Conservation (phyloP, 2,888 invertebrate genomes). For the Athalia cordata region DNA sequence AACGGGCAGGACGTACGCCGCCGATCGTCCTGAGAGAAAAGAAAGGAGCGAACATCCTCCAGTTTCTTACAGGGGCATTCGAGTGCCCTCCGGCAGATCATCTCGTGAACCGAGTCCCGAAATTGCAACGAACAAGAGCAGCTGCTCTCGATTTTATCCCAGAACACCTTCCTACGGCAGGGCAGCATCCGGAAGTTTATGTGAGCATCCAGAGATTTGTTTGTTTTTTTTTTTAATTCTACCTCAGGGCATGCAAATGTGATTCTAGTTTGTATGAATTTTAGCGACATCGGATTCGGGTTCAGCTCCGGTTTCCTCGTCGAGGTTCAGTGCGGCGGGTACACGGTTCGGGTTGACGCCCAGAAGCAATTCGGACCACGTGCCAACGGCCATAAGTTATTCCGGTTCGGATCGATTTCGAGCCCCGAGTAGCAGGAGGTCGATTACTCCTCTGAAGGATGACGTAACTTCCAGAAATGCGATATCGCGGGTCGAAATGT, state of each 20-base stretch:
- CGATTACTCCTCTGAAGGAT: constrained; percentile 43
- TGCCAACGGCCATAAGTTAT: constrained; percentile 57
- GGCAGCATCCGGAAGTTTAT: constrained; percentile 53
- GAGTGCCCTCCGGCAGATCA: constrained; percentile 65
- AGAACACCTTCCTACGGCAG: constrained; percentile 61
- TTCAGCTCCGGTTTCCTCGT: constrained; percentile 58
- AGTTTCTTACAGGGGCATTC: constrained; percentile 73
- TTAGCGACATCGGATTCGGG: constrained; percentile 61
- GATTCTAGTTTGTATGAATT: constrained; percentile 34
- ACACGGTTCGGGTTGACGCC: constrained; percentile 56
- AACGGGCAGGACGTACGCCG: constrained; percentile 60
- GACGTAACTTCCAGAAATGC: constrained; percentile 53
- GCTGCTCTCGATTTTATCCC: constrained; percentile 51
- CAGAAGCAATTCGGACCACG: constrained; percentile 55
- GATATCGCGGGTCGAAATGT: constrained; percentile 7
- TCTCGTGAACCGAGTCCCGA: constrained; percentile 78
- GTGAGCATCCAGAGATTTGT: constrained; percentile 48
- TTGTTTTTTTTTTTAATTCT: neutral
- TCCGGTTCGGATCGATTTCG: constrained; percentile 62
- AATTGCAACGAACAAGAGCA: constrained; percentile 60
- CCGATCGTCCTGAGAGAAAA: constrained; percentile 68
- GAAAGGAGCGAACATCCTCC: constrained; percentile 72
- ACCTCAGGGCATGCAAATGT: constrained; percentile 4
- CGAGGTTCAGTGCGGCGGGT: constrained; percentile 54
- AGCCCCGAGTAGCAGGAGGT: constrained; percentile 50